These are phyloP conservation scores for Natator depressus DNA, from an alignment of 2,113 vertebrate genomes.

Conservation along the genomic window DNA sequence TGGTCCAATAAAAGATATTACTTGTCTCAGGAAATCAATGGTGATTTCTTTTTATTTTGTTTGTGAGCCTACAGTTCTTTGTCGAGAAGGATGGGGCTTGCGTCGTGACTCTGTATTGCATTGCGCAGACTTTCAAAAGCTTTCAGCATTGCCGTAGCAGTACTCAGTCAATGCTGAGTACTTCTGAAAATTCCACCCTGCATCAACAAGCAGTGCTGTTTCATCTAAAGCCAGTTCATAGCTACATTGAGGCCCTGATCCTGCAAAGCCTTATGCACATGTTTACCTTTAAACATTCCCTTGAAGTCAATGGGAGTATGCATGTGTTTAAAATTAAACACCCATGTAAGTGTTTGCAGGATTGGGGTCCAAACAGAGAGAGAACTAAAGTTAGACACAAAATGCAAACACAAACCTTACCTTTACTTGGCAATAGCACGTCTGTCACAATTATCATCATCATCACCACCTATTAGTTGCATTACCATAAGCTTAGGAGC, in stretches of 20 bases:
- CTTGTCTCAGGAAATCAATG: neutral
- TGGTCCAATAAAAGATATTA: no score
- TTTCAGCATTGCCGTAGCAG: neutral
- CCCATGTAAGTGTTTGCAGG: slow-evolving; percentile 19
- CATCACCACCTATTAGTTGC: neutral
- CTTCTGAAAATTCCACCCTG: neutral
- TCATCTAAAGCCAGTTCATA: neutral
- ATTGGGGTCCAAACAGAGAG: slow-evolving; percentile 23
- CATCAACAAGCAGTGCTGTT: neutral
- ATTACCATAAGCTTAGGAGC: neutral
- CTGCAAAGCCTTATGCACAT: neutral
- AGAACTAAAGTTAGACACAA: neutral
- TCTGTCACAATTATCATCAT: slow-evolving; percentile 44
- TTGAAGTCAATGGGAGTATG: neutral
- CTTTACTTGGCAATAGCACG: slow-evolving; percentile 10
- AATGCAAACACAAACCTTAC: neutral
- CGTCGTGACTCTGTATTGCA: neutral
- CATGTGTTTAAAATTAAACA: slow-evolving; percentile 51
- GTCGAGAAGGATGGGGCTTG: neutral
- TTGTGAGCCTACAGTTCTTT: neutral
- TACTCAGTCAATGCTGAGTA: neutral
- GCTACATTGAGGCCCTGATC: neutral
- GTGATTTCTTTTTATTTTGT: neutral
- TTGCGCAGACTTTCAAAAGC: neutral
- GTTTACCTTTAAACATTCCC: slow-evolving; percentile 12